Conservation (phyloP, 2,797 vertebrate species). For the Siniperca scherzeri region DNA sequence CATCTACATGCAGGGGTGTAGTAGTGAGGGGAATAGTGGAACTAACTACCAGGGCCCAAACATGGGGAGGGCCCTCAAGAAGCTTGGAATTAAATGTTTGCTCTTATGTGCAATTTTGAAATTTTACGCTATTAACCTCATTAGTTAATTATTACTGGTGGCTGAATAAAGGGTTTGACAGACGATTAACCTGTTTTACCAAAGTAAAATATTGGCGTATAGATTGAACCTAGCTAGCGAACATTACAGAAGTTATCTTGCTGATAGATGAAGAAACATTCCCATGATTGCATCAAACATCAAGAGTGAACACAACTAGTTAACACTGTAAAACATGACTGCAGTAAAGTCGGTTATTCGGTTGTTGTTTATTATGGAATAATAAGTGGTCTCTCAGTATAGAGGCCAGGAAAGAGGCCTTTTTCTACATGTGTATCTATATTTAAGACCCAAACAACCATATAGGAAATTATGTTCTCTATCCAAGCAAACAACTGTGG, state of each 20-base stretch:
- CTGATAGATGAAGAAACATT: not conserved
- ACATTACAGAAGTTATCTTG: not conserved
- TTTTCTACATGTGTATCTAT: not conserved
- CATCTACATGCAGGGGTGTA: not conserved
- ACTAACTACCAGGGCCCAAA: not conserved
- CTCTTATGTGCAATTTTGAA: not conserved
- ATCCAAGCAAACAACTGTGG: not conserved
- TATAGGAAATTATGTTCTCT: not conserved
- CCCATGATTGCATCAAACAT: not conserved
- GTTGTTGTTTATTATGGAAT: not conserved
- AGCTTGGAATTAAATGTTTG: not conserved
- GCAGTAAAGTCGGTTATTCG: not conserved
- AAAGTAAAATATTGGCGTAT: not conserved
- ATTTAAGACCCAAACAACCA: not conserved
- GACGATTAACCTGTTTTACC: not conserved
- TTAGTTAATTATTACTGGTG: not conserved
- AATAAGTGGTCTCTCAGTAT: not conserved
- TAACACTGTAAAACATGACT: not conserved
- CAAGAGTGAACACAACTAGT: not conserved
- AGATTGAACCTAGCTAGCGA: not conserved
- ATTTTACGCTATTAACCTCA: not conserved
- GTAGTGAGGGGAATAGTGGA: not conserved
- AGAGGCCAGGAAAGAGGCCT: not conserved
- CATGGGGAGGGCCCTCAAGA: not conserved
- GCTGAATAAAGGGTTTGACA: not conserved